Conservation (phyloP, 2,113 vertebrate genomes). For the Vombatus ursinus region DNA sequence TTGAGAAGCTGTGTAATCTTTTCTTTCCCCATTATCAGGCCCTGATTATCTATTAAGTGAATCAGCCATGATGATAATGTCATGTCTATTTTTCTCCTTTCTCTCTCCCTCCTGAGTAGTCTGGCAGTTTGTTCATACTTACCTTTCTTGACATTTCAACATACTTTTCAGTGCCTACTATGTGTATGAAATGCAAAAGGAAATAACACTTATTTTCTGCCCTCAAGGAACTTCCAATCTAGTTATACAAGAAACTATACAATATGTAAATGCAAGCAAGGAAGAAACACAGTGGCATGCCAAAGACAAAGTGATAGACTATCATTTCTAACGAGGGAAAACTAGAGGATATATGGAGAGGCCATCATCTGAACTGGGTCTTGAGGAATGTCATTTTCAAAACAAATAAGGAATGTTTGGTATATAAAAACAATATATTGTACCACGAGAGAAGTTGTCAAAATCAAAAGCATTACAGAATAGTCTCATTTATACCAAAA, state of each 20-base stretch:
- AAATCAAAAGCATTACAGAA: neutral
- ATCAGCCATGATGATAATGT: fast-evolving
- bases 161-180: neutral
- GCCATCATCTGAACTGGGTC: neutral
- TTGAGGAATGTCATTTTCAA: neutral
- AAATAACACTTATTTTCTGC: neutral
- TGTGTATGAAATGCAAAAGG: neutral
- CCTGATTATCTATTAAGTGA: neutral
- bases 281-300: neutral
- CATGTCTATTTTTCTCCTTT: neutral
- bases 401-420: neutral
- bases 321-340: neutral
- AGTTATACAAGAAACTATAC: neutral
- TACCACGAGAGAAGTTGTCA: neutral
- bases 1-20: neutral
- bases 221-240: neutral
- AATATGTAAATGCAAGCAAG: neutral
- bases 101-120: neutral
- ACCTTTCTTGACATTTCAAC: neutral
- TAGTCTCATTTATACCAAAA: neutral
- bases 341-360: neutral
- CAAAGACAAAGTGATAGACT: neutral
- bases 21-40: neutral
- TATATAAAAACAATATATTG: neutral
- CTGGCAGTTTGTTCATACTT: neutral